Evolutionary conservation across 1,140 invertebrate genomes (phyloP), one percentile per base, ranked within the genome.

Genomic region (Drosophila oshimai): DNA sequence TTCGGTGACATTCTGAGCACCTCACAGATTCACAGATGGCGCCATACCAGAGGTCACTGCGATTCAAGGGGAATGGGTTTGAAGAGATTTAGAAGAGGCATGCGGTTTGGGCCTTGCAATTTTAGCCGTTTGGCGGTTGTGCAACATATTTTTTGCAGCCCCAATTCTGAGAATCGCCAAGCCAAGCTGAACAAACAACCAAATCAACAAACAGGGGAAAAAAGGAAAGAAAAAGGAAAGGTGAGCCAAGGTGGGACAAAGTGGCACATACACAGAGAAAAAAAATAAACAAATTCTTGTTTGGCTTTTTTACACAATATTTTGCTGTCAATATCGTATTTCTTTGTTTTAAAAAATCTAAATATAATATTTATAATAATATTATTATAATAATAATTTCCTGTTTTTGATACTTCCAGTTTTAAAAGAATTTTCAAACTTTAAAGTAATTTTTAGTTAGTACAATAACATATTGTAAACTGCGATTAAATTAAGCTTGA

Each of bases 71-170:
- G 26, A 9, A 17, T 10, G 29, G 18, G 42, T 0, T 22, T 9
- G 15, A 9, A 24, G 3, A 17, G n/a, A 49, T 45, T 46, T 24
- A 15, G 26, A 17, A n/a, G 55, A 6, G 13, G 3, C 13, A 18
- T 26, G 4, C 29, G 34, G 53, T 53, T 50, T 49, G 7, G 60
- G 24, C 33, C 5, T 20, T 50, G 60, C 42, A 47, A 50, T 65
- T 65, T 65, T 50, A 17, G 24, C 58, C 57, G 12, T 58, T 62
- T 62, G 51, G 36, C 36, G 26, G 26, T 33, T 41, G 58, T 62
- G 58, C 62, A 67, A 65, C 58, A 65, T 65, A 65, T 67, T 65
- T 67, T 65, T 33, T 41, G 42, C 62, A 28, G 60, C 20, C 60
- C 60, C 61, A 67, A 28, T 67, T 67, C 62, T 34, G 12, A 36